Conservation (phyloP, 2,888 invertebrate species). For the Lycophotia porphyrea region DNA sequence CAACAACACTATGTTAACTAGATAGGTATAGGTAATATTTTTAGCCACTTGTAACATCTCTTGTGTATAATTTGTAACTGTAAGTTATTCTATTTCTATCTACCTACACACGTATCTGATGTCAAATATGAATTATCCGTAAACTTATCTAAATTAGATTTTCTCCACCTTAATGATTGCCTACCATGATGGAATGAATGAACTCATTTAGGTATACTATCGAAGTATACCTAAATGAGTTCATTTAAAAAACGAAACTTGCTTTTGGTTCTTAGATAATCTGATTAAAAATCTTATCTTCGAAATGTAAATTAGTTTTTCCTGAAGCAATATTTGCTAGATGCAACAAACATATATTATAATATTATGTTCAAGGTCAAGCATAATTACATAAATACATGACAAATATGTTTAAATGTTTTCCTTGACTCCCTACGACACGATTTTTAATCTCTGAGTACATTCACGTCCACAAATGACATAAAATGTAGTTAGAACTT, state of each 20-base stretch:
- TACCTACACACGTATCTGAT: conserved; percentile 10
- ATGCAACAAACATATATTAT: neutral
- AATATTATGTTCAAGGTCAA: conserved; percentile 21
- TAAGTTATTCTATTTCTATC: neutral
- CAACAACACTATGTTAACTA: neutral
- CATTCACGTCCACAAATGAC: conserved; percentile 14
- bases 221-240: too few relatives aligned
- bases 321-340: conserved; percentile 30
- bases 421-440: conserved; percentile 17
- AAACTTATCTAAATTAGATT: conserved; percentile 40
- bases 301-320: conserved; percentile 13
- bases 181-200: conserved; percentile 20
- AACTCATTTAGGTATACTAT: too few relatives aligned
- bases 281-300: conserved; percentile 39
- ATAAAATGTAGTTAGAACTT: conserved; percentile 30
- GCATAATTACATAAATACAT: conserved; percentile 13
- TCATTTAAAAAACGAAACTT: too few relatives aligned
- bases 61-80: too few relatives aligned
- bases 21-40: too few relatives aligned
- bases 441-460: conserved; percentile 11
- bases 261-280: conserved; percentile 22
- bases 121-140: conserved; percentile 15
- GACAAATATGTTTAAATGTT: conserved; percentile 29
- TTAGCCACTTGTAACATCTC: too few relatives aligned
- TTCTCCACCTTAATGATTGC: conserved; percentile 14